Evolutionary conservation across 2,888 invertebrate species (phyloP).

Genomic region (Phaedon cochleariae): DNA sequence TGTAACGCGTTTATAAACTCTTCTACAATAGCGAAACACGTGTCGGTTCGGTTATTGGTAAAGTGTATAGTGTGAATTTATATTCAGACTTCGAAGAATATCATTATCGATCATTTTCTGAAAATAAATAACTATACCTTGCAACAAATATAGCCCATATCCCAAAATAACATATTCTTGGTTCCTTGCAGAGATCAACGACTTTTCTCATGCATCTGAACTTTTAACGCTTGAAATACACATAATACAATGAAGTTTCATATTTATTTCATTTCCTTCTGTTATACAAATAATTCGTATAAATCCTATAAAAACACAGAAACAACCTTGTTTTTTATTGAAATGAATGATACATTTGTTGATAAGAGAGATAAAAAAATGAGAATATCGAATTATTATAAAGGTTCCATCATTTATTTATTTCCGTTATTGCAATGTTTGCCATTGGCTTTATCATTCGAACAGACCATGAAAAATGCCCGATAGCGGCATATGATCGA

Average conservation of each 20-base stretch:
- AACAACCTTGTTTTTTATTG: background rate
- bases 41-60: too few relatives aligned
- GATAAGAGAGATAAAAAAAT: background rate
- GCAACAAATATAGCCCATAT: background rate
- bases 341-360: background rate
- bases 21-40: too few relatives aligned
- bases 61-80: too few relatives aligned
- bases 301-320: too few relatives aligned
- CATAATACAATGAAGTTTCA: too few relatives aligned
- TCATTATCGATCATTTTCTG: too few relatives aligned
- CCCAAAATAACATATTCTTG: background rate
- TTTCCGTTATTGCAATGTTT: background rate
- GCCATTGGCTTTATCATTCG: background rate
- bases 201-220: background rate
- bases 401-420: too few relatives aligned
- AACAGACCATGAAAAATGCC: background rate
- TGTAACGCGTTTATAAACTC: too few relatives aligned
- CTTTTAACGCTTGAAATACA: background rate
- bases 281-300: too few relatives aligned
- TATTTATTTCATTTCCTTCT: too few relatives aligned
- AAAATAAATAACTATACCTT: background rate
- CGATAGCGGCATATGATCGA: background rate
- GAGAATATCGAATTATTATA: background rate
- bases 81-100: too few relatives aligned
- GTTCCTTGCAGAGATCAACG: background rate